Base-by-base conservation (phyloP, 2,113 vertebrate species). In the Prunella himalayana region DNA sequence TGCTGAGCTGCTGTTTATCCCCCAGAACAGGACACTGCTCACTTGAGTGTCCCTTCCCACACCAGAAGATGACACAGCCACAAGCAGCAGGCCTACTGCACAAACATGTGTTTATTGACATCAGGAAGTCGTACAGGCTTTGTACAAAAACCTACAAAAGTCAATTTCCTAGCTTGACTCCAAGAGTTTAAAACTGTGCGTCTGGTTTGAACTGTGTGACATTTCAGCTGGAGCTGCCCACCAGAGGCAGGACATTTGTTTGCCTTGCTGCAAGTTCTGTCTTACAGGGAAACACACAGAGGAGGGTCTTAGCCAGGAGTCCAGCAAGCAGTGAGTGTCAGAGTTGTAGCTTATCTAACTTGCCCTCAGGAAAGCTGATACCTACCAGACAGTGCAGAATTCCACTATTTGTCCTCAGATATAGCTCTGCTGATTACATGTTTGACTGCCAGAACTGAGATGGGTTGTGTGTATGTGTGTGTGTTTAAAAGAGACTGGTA, bases 31-130 rank as follows among this genome's bases (percentile, higher is more conserved):
- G 64, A 35, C 23, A 10, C 7, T 16, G 44, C 37, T 85, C 47
- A 5, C 47, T 6, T 33, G 17, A 50, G 30, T 56, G 2, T 16
- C 50, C 35, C 1, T 41, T 51, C 51, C 44, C 4, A 1, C 42
- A 27, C 3, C n/a, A 47, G 51, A 75, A 61, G 64, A 75, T 24
- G 45, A 84, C 90, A 71, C 25, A 76, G 49, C n/a, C 24, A 25
- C 76, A 68, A 63, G 77, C 45, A 78, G 72, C 50, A 57, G 47
- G 41, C 86, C 51, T 77, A 97, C 93, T 0, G 60, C 96, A 97
- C 86, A 96, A 97, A 92, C 94, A 94, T 69, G 87, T 94, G 86
- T 97, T 97, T 95, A 97, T 95, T 95, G 83, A 96, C 97, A 95
- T 64, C 72, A 76, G 61, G 78, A 93, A 95, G 90, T 96, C 1